Evolutionary conservation across 1,140 invertebrate species (phyloP).

Genomic region (Drosophila oshimai): DNA sequence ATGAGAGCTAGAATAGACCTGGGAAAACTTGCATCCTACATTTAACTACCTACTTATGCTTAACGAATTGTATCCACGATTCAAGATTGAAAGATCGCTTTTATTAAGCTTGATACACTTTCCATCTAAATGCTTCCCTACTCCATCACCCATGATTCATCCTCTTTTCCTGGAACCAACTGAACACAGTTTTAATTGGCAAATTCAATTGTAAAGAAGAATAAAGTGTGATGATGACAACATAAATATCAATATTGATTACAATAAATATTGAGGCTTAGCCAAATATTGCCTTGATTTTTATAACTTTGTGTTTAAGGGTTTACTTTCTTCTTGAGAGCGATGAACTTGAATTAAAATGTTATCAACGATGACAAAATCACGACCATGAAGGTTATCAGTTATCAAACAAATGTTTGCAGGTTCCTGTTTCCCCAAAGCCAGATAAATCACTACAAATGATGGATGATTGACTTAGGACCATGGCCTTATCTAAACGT

Average conservation of each 20-base stretch:
- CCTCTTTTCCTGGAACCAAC: background rate
- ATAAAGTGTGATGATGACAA: too few relatives aligned
- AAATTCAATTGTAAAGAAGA: background rate
- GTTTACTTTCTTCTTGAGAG: background rate
- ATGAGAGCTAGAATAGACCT: background rate
- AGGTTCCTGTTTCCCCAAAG: background rate
- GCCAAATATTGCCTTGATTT: background rate
- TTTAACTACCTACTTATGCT: background rate
- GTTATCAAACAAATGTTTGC: background rate
- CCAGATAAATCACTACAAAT: background rate
- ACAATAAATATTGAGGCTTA: background rate
- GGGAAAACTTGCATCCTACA: background rate
- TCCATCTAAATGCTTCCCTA: background rate
- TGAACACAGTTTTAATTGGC: background rate
- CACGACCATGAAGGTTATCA: slow-evolving; percentile 16
- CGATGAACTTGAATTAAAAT: slow-evolving; percentile 2
- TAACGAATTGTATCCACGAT: background rate
- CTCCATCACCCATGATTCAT: background rate
- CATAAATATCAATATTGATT: background rate
- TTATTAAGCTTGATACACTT: background rate
- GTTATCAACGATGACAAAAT: slow-evolving; percentile 11
- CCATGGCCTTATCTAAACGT: background rate
- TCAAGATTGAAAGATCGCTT: background rate
- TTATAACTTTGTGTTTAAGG: background rate
- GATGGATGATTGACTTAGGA: background rate